Percentiles rank a stretch among this genome's conserved stretches.
These are phyloP conservation scores for Varanus komodoensis DNA, from an alignment of 2,113 vertebrate species.

Conservation along the genomic window DNA sequence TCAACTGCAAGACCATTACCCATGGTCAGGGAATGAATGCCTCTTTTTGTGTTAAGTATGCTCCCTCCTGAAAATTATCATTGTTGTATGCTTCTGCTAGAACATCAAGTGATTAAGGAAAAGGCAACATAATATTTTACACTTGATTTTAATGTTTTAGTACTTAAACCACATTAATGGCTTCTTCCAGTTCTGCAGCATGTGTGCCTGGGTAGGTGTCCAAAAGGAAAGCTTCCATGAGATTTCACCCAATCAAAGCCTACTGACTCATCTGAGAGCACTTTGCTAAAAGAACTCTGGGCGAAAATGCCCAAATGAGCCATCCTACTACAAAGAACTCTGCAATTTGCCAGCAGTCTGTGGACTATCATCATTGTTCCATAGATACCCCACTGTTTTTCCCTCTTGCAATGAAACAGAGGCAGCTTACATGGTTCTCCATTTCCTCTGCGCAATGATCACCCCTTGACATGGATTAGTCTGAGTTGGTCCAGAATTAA, in stretches of 20 bases:
- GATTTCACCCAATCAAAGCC: neutral
- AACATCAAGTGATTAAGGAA: neutral
- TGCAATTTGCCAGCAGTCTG: neutral
- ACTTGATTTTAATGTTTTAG: neutral
- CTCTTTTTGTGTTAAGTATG: neutral
- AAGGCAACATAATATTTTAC: neutral
- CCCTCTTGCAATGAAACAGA: no score
- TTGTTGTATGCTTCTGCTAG: neutral
- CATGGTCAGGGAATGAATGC: neutral
- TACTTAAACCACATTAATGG: conserved; percentile 6
- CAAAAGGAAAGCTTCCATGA: neutral
- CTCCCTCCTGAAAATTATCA: neutral
- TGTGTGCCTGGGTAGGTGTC: neutral
- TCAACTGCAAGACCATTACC: neutral
- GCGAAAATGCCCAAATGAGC: neutral
- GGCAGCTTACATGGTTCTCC: no score
- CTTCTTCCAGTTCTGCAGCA: neutral
- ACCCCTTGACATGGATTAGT: no score
- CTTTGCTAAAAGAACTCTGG: neutral
- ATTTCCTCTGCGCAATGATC: no score
- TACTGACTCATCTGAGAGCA: neutral
- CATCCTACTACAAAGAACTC: neutral
- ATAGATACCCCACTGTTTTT: no score
- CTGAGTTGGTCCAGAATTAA: no score
- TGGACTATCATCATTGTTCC: no score